Base-by-base conservation (phyloP, 2,113 vertebrate species). In the Apteryx mantelli region DNA sequence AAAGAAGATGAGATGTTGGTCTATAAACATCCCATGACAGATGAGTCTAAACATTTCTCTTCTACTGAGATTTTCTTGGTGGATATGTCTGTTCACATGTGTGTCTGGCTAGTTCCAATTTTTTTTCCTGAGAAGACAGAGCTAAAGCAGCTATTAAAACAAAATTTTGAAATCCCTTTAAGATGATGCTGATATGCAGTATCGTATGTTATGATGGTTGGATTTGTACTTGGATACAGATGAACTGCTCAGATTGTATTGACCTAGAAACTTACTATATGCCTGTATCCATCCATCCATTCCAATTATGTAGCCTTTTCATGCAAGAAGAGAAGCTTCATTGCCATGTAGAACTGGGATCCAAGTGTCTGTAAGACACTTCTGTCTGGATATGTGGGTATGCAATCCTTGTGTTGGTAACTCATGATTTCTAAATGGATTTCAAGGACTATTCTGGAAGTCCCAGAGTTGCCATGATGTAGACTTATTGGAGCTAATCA, bases 21-120 rank as follows among this genome's bases (percentile, higher is more conserved):
- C 46, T 69, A 4, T 69, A 50, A 82, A 68, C 22, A 30, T 63
- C 25, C 24, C 25, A 61, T 25, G 82, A 42, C 64, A 78, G 60
- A 17, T 73, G 86, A 60, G n/a, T 82, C 50, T 30, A 55, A 91
- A 65, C 16, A 16, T 77, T 88, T 95, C 24, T 82, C 53, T 89
- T 96, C 25, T 81, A 52, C 42, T 40, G 44, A 81, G 24, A 55
- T 92, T 64, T 69, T 86, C 38, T 38, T 82, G 8, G 42, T 70
- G 82, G 50, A 75, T 80, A 55, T 78, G 21, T 82, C 71, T 60
- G 48, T 64, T 79, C 44, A 36, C 11, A 21, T 83, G 18, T 30
- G 18, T 76, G n/a, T 44, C 32, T 69, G 56, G 24, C 32, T 79
- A 18, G 60, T 82, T 19, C 11, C 0, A 1, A 17, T 69, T 56